Base-by-base conservation (phyloP, 2,113 vertebrate genomes). In the Catharus fuscescens region DNA sequence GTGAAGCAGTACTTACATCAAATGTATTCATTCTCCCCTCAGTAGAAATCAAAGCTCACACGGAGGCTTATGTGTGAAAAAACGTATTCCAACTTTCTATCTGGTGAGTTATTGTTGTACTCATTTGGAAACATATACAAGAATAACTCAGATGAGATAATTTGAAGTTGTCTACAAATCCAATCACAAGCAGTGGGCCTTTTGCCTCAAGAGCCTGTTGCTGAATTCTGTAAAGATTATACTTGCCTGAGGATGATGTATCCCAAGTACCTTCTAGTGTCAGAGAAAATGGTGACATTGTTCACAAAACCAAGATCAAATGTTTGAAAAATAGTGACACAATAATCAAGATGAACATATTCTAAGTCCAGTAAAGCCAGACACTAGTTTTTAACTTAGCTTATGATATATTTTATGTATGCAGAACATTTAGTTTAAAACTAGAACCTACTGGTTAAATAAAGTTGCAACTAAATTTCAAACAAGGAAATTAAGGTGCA, bases 231-330 rank as follows among this genome's bases (percentile, higher is more conserved):
- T 23, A 66, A 16, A 28, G 18, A 34, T 36, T 47, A 34, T 9
- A 56, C 7, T 71, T 52, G 9, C 3, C 5, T 0, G 0, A 61
- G 23, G 9, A 9, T 47, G 34, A 15, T 26, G 1, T 23, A 67
- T 9, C 5, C 9, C 34, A 64, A 38, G 13, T 9, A 47, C 7
- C 69, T 92, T 72, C 12, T 25, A 40, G 12, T 15, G 13, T 34
- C 11, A 5, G n/a, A 77, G n/a, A 79, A 93, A 88, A 57, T 29
- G 3, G 38, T 64, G 24, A 10, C 12, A 29, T 89, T 59, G 26
- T 69, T 47, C 32, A 57, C 12, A 80, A 88, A 92, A 80, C 0
- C 31, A 45, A 38, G 23, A 61, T 19, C 10, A 76, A 60, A 54
- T 21, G 0, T 57, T 70, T 54, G 12, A 14, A 82, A 83, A 80